Percentiles rank a stretch among this genome's conserved stretches.
Evolutionary conservation across 30 jellyfish, hydroid and myxozoan species (phyloP).

Genomic region (Catostylus mosaicus): DNA sequence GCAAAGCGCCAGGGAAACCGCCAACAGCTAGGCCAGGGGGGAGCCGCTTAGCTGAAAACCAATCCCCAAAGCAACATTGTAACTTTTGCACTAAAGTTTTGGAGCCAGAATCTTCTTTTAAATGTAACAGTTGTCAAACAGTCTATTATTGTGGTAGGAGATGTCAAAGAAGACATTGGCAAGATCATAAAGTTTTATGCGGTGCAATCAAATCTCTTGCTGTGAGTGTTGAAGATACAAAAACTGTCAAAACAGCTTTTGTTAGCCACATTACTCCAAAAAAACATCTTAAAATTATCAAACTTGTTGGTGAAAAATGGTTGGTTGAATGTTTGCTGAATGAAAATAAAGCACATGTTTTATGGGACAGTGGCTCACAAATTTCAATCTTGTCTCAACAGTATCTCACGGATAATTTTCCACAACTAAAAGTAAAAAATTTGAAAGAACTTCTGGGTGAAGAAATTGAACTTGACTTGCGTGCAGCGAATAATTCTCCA

Average conservation of each 20-base stretch:
- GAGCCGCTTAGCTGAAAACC: conserved; percentile 16
- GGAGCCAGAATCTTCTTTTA: conserved; percentile 41
- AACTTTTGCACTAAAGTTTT: conserved; percentile 33
- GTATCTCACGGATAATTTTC: conserved; percentile 28
- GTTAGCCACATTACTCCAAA: conserved; percentile 62
- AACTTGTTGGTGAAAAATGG: conserved; percentile 66
- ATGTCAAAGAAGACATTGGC: conserved; percentile 66
- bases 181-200: conserved; percentile 47
- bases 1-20: conserved; percentile 65
- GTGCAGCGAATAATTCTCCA: conserved; percentile 56
- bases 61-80: conserved; percentile 18
- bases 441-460: conserved; percentile 15
- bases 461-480: conserved; percentile 19
- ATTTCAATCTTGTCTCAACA: conserved; percentile 47
- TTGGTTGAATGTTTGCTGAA: conserved; percentile 45
- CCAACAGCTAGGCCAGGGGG: conserved; percentile 45
- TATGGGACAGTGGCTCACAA: conserved; percentile 78
- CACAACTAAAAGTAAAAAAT: conserved; percentile 16
- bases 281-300: conserved; percentile 15
- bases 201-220: conserved; percentile 55
- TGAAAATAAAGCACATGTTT: conserved; percentile 23
- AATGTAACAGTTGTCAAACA: conserved; percentile 27
- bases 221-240: conserved; percentile 3
- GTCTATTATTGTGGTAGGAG: conserved; percentile 54
- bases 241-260: conserved; percentile 12